phyloP scores from a whole-genome alignment of 2,113 vertebrate species.

The Tragelaphus strepsiceros region DNA sequence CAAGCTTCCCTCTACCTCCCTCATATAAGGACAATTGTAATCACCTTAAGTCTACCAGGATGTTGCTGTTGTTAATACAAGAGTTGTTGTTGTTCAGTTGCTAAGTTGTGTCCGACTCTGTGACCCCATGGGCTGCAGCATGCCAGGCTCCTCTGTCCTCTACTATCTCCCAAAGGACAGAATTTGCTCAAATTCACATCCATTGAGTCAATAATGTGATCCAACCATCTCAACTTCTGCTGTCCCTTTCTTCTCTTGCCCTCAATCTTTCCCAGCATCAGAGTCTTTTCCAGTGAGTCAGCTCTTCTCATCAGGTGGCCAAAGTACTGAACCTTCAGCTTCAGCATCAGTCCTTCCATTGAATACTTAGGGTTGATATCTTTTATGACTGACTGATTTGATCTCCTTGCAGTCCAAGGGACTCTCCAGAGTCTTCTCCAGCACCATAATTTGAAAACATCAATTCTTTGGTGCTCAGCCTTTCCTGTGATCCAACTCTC shows the following conservation, averaged over 20 bases:
- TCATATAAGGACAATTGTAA: rapidly evolving
- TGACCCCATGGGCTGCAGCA: neutral
- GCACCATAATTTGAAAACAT: neutral
- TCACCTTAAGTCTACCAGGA: rapidly evolving
- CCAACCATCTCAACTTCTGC: neutral
- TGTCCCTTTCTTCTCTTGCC: neutral
- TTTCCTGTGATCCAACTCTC: neutral
- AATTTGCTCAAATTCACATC: neutral
- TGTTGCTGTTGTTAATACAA: neutral
- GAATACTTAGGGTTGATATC: neutral
- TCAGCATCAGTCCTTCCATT: neutral
- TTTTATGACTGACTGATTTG: neutral
- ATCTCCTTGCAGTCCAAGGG: neutral
- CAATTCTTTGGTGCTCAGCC: rapidly evolving
- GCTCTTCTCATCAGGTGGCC: neutral
- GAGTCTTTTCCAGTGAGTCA: neutral
- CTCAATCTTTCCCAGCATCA: neutral
- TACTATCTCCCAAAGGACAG: neutral
- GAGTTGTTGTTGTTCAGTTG: neutral
- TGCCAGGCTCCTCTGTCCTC: neutral
- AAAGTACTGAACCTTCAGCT: neutral
- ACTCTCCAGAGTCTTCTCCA: neutral
- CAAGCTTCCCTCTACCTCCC: neutral
- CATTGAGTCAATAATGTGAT: neutral
- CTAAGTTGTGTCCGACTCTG: neutral